phyloP scores from a whole-genome alignment of 2,797 vertebrate genomes.

The Catharus ustulatus region DNA sequence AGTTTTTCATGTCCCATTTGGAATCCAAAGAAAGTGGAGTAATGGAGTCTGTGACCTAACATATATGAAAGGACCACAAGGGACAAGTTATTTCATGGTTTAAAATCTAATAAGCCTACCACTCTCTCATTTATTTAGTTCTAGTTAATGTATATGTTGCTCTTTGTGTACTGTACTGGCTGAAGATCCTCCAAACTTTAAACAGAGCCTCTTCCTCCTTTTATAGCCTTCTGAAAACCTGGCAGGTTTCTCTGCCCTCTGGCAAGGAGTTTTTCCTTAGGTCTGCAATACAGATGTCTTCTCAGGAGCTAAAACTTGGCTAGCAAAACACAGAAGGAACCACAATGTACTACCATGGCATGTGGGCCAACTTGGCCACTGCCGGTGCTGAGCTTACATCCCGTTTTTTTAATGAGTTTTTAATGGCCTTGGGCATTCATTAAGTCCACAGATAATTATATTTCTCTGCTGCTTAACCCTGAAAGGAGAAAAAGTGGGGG shows the following conservation, averaged over 20 bases:
- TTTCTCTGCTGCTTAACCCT: not conserved
- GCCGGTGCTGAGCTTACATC: not conserved
- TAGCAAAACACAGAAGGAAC: not conserved
- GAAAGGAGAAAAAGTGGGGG: not conserved
- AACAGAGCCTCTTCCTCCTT: not conserved
- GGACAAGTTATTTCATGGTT: not conserved
- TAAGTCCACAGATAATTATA: not conserved
- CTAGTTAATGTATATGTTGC: not conserved
- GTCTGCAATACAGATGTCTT: not conserved
- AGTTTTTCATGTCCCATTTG: not conserved
- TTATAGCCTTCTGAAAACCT: not conserved
- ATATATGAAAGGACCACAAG: not conserved
- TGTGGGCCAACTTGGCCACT: not conserved
- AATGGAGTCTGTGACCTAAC: not conserved
- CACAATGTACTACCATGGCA: not conserved
- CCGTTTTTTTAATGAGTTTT: not conserved
- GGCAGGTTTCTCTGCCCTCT: not conserved
- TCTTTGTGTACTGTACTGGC: not conserved
- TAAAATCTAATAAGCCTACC: not conserved
- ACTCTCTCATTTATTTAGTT: not conserved
- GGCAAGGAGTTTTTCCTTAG: not conserved
- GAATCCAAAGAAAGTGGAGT: not conserved
- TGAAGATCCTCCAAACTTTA: not conserved
- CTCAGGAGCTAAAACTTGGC: not conserved
- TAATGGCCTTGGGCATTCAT: not conserved